Conservation (phyloP, 2,113 vertebrate species). For the Centropus unirufus region DNA sequence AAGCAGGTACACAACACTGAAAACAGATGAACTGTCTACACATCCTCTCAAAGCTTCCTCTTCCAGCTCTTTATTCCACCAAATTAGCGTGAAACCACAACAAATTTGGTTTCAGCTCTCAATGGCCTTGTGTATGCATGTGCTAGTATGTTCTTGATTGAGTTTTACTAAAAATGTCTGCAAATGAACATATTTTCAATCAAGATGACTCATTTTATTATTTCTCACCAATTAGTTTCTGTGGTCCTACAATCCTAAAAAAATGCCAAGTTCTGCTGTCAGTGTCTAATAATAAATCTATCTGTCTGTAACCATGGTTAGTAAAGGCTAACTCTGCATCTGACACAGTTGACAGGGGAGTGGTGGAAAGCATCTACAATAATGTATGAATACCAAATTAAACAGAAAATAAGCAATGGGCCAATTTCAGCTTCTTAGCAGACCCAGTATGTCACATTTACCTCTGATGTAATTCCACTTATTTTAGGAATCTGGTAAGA, state of each 20-base stretch:
- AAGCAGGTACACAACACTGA: neutral
- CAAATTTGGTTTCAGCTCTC: neutral
- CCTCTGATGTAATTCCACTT: neutral
- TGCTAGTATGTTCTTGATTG: neutral
- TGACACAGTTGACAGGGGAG: neutral
- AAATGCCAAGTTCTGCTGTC: neutral
- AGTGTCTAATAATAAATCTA: neutral
- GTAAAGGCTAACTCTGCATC: neutral
- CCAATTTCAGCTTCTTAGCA: neutral
- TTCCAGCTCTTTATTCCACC: neutral
- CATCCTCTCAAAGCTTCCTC: neutral
- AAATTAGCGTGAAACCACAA: neutral
- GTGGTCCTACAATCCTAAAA: neutral
- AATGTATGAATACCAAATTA: neutral
- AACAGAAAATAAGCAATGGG: neutral
- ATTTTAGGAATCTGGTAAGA: neutral
- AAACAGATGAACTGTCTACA: rapidly evolving
- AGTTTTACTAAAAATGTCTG: constrained; percentile 3
- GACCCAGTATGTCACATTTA: neutral
- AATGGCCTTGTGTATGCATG: neutral
- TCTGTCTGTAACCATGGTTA: neutral
- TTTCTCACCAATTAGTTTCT: constrained; percentile 11
- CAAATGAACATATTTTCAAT: constrained; percentile 1
- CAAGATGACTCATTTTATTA: constrained; percentile 9
- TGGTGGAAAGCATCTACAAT: neutral